Conservation (phyloP, 2,113 vertebrate species). For the Phocoena sinus region DNA sequence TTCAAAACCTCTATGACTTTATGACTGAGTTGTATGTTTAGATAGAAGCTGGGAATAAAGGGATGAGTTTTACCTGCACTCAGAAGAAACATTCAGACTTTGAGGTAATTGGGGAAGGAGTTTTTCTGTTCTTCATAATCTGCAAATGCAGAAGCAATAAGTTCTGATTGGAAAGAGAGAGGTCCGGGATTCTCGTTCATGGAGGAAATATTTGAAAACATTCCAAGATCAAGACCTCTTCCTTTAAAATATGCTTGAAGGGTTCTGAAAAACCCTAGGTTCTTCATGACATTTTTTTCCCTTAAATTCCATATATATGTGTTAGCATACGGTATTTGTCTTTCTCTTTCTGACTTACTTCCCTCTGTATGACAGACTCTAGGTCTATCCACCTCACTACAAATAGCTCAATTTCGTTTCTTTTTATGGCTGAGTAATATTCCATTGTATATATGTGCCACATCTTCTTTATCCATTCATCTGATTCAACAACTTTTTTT, state of each 20-base stretch:
- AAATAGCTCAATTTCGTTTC: too few relatives aligned
- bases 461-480: too few relatives aligned
- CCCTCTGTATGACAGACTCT: too few relatives aligned
- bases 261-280: neutral
- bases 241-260: conserved; percentile 82
- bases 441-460: too few relatives aligned
- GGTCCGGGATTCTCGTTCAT: conserved; percentile 68
- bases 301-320: too few relatives aligned
- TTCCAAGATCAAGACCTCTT: conserved; percentile 78
- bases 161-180: conserved; percentile 69
- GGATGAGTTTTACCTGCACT: conserved; percentile 13
- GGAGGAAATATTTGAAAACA: conserved; percentile 67
- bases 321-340: too few relatives aligned
- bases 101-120: conserved; percentile 60
- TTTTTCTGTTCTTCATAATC: conserved; percentile 79
- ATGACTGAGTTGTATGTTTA: neutral
- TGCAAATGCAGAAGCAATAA: conserved; percentile 76
- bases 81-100: conserved; percentile 53
- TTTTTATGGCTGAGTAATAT: too few relatives aligned
- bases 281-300: too few relatives aligned
- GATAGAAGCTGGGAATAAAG: neutral
- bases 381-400: too few relatives aligned
- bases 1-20: neutral
- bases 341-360: too few relatives aligned
- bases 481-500: too few relatives aligned